phyloP scores from a whole-genome alignment of 2,888 invertebrate species.

The Hermaeophaga mercurialis region DNA sequence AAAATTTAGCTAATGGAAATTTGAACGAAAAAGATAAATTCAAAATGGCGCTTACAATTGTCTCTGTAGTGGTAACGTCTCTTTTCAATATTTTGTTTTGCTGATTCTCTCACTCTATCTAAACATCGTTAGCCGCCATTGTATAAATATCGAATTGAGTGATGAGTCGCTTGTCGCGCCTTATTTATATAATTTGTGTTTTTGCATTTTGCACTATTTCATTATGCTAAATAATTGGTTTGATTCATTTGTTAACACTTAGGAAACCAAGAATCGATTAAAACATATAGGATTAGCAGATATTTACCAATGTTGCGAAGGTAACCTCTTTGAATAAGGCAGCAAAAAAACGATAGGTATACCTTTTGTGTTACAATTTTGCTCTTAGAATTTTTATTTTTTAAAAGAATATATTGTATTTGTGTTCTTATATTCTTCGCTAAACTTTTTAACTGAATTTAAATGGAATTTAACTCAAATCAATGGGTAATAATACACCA shows the following conservation, averaged over 20 bases:
- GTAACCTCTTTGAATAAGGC: constrained; percentile 36
- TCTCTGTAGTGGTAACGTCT: constrained; percentile 21
- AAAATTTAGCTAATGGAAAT: constrained; percentile 5
- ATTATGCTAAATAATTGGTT: constrained; percentile 25
- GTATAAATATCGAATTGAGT: constrained; percentile 42
- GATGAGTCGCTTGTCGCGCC: constrained; percentile 44
- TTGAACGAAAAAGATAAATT: constrained; percentile 8
- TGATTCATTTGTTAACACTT: constrained; percentile 27
- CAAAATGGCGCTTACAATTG: constrained; percentile 31
- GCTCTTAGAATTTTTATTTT: constrained; percentile 9
- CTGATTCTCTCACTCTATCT: constrained; percentile 45
- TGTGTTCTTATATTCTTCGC: background rate
- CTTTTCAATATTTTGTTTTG: constrained; percentile 5
- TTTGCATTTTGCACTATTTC: constrained; percentile 29
- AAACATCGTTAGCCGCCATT: constrained; percentile 54
- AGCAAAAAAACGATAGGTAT: constrained; percentile 29
- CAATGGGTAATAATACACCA: background rate
- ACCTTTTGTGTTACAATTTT: constrained; percentile 25
- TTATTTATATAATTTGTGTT: constrained; percentile 42
- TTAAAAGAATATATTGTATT: background rate
- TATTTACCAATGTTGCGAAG: constrained; percentile 35
- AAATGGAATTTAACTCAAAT: background rate
- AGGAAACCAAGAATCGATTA: constrained; percentile 19
- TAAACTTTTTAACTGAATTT: background rate
- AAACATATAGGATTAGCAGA: constrained; percentile 19